Evolutionary conservation across 2,113 vertebrate species (phyloP).

Genomic region (Glareola pratincola): DNA sequence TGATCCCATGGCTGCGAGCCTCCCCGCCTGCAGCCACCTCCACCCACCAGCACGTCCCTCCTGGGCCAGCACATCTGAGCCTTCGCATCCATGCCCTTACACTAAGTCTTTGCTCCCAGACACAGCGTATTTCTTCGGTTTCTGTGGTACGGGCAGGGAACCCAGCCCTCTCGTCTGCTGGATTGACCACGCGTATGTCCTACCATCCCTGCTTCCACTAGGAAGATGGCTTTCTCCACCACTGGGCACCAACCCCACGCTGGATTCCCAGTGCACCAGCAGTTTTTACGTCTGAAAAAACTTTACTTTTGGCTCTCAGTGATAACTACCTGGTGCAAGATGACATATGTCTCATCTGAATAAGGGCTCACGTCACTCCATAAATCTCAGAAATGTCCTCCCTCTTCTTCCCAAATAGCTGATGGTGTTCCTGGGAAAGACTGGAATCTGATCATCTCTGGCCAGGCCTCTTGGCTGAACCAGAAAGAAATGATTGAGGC

Average conservation of each 20-base stretch:
- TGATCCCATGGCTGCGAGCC: accelerated
- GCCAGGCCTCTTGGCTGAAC: neutral
- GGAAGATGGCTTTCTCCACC: neutral
- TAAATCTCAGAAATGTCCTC: neutral
- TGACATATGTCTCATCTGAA: neutral
- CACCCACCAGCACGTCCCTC: neutral
- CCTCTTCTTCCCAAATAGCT: neutral
- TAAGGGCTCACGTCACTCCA: neutral
- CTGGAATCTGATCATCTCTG: neutral
- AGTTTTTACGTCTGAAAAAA: neutral
- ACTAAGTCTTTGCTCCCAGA: neutral
- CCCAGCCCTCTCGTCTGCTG: neutral
- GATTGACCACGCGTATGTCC: neutral
- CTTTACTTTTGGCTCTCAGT: neutral
- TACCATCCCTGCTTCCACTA: neutral
- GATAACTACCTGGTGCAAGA: neutral
- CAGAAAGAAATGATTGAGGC: neutral
- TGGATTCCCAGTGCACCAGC: neutral
- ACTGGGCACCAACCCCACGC: neutral
- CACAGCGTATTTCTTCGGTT: neutral
- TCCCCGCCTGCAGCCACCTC: neutral
- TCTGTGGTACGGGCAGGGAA: neutral
- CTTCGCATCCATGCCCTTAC: neutral
- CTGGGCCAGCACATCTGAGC: accelerated
- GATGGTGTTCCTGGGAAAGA: neutral